Percentiles rank a stretch among this genome's conserved stretches.
phyloP scores from a whole-genome alignment of 2,113 vertebrate species.

The Hippoglossus stenolepis region DNA sequence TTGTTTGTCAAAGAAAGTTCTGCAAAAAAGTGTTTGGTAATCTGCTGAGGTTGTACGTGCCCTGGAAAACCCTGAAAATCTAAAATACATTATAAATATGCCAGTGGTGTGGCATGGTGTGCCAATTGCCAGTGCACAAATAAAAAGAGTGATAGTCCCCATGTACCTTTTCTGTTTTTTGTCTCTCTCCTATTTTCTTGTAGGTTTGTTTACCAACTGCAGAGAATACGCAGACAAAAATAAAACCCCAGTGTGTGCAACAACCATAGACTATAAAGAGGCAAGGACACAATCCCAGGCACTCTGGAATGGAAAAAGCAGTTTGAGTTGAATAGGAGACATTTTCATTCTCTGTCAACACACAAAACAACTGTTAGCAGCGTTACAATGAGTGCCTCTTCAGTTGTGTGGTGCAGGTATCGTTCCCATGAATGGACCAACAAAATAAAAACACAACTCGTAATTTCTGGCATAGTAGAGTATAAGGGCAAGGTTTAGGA shows the following conservation, averaged over 20 bases:
- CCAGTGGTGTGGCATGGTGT: background rate
- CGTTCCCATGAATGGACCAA: background rate
- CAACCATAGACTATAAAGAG: background rate
- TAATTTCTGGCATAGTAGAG: too few species aligned
- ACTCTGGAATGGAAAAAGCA: conserved; percentile 11
- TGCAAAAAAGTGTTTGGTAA: conserved; percentile 14
- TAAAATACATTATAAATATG: conserved; percentile 9
- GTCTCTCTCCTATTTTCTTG: background rate
- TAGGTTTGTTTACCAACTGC: conserved; percentile 3
- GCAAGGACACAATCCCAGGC: background rate
- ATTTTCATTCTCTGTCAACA: conserved; percentile 25
- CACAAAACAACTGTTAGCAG: conserved; percentile 17
- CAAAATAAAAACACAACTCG: too few species aligned
- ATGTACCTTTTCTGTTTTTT: background rate
- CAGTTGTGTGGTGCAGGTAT: too few species aligned
- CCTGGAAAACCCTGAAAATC: conserved; percentile 10
- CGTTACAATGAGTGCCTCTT: conserved; percentile 4
- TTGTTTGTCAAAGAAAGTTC: background rate
- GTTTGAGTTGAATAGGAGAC: conserved; percentile 20
- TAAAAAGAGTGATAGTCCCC: background rate
- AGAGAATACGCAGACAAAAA: conserved; percentile 1
- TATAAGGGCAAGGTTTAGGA: too few species aligned
- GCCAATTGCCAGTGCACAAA: background rate
- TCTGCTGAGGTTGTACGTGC: conserved; percentile 1
- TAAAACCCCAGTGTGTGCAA: background rate